Evolutionary conservation across 2,797 vertebrate genomes (phyloP).

Genomic region (Sebastes oblongus): DNA sequence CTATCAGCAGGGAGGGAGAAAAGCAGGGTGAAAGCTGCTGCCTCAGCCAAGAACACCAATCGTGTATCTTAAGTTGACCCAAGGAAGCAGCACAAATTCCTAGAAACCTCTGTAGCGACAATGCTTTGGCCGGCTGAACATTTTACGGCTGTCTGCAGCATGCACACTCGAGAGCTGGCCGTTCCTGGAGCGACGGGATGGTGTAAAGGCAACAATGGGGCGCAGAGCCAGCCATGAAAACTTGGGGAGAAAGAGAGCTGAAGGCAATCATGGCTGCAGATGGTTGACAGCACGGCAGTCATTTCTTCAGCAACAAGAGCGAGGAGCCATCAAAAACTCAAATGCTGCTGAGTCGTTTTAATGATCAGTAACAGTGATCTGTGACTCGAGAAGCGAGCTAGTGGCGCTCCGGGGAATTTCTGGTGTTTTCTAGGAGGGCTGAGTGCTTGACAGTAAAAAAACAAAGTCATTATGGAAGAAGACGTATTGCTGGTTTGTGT

Average conservation of each 20-base stretch:
- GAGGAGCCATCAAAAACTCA: slow-evolving; percentile 23
- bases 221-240: slow-evolving; percentile 25
- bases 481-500: background rate
- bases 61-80: slow-evolving; percentile 39
- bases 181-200: slow-evolving; percentile 19
- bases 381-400: slow-evolving; percentile 5
- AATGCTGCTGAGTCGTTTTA: slow-evolving; percentile 13
- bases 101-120: slow-evolving; percentile 34
- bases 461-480: slow-evolving; percentile 10
- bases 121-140: slow-evolving; percentile 11
- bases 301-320: slow-evolving; percentile 9
- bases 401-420: slow-evolving; percentile 20
- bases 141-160: slow-evolving; percentile 45
- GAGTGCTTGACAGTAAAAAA: background rate
- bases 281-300: slow-evolving; percentile 15
- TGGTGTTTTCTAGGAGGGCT: slow-evolving; percentile 7
- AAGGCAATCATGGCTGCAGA: slow-evolving; percentile 41
- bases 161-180: slow-evolving; percentile 39
- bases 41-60: slow-evolving; percentile 47
- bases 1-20: slow-evolving; percentile 31
- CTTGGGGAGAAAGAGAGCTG: slow-evolving; percentile 16
- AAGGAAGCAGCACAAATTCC: slow-evolving; percentile 41
- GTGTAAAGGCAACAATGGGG: slow-evolving; percentile 28
- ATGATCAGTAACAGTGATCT: slow-evolving; percentile 18
- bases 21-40: slow-evolving; percentile 17